Conservation (phyloP, 2,797 vertebrate species). For the Limosa lapponica region DNA sequence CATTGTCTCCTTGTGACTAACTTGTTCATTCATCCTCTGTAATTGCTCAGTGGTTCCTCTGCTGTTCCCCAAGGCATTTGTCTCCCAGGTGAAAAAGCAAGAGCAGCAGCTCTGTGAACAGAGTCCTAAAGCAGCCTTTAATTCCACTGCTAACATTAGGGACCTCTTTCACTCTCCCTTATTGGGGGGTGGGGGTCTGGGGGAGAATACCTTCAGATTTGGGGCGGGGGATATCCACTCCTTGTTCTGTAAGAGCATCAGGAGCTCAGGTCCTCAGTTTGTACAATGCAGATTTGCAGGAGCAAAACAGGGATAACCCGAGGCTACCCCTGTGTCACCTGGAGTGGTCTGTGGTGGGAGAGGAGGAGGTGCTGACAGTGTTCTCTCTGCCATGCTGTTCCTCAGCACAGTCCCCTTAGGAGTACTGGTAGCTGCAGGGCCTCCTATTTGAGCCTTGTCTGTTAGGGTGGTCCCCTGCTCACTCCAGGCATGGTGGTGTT, state of each 20-base stretch:
- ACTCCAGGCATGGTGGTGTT: not conserved
- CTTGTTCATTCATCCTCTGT: slow-evolving; percentile 14
- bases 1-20: slow-evolving; percentile 34
- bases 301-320: not conserved
- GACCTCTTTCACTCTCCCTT: not conserved
- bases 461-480: not conserved
- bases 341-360: not conserved
- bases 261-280: not conserved
- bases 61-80: not conserved
- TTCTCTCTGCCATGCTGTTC: not conserved
- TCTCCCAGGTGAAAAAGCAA: not conserved
- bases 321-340: not conserved
- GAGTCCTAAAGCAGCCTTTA: not conserved
- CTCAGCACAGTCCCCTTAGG: not conserved
- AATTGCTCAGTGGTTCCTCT: slow-evolving; percentile 2
- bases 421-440: not conserved
- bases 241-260: not conserved
- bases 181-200: fast-evolving
- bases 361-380: not conserved
- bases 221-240: not conserved
- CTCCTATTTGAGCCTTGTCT: not conserved
- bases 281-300: not conserved
- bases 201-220: not conserved
- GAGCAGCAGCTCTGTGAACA: not conserved
- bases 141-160: not conserved